A percentile compares a stretch with the other conserved stretches of the same genome.
phyloP scores from a whole-genome alignment of 2,888 invertebrate genomes.

The Agrochola circellaris region DNA sequence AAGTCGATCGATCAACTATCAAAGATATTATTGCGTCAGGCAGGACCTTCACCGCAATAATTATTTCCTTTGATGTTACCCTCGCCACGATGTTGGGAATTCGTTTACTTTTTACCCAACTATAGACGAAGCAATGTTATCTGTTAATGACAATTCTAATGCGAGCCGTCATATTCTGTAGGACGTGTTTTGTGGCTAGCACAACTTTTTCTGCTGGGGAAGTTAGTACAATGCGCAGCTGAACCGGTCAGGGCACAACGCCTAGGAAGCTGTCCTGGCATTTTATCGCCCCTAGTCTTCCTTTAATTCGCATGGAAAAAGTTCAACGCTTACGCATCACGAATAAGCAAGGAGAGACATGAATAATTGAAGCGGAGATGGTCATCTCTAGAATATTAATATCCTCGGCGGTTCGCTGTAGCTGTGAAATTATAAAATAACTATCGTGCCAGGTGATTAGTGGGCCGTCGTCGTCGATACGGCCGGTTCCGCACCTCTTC shows the following conservation, averaged over 20 bases:
- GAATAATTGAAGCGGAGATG: slow-evolving; percentile 78
- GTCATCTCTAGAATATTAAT: slow-evolving; percentile 76
- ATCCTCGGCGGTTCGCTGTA: slow-evolving; percentile 62
- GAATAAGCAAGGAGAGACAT: slow-evolving; percentile 77
- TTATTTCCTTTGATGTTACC: slow-evolving; percentile 58
- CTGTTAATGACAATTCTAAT: slow-evolving; percentile 68
- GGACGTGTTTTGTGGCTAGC: slow-evolving; percentile 69
- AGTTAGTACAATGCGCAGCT: slow-evolving; percentile 79
- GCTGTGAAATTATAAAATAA: slow-evolving; percentile 77
- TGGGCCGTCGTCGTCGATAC: slow-evolving; percentile 73
- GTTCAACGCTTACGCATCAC: slow-evolving; percentile 70
- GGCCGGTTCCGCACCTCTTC: slow-evolving; percentile 85
- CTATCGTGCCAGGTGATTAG: slow-evolving; percentile 77
- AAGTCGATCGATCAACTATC: slow-evolving; percentile 67
- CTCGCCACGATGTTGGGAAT: slow-evolving; percentile 53
- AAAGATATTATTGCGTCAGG: slow-evolving; percentile 61
- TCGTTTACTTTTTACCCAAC: slow-evolving; percentile 61
- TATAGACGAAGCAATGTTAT: slow-evolving; percentile 59
- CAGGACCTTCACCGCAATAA: slow-evolving; percentile 56
- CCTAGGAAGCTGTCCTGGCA: slow-evolving; percentile 78
- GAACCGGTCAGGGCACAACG: slow-evolving; percentile 77
- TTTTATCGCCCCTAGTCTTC: slow-evolving; percentile 75
- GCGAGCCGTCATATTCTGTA: slow-evolving; percentile 71
- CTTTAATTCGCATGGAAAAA: slow-evolving; percentile 76
- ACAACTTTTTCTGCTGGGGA: slow-evolving; percentile 80